phyloP scores from a whole-genome alignment of 2,113 vertebrate genomes.

The Caloenas nicobarica region DNA sequence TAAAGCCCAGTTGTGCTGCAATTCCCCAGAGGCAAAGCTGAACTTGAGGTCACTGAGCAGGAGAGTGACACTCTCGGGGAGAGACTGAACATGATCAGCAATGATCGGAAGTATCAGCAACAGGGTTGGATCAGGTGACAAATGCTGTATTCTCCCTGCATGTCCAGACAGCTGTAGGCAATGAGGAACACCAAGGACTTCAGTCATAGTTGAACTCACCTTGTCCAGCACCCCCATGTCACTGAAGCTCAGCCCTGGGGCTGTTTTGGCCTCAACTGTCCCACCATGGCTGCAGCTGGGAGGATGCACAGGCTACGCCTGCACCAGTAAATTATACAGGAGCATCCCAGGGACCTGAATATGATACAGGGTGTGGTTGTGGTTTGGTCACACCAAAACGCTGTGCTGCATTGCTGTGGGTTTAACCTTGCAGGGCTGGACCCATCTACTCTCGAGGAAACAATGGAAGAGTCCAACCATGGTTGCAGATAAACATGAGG shows the following conservation, averaged over 20 bases:
- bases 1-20: conserved; percentile 7
- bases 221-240: background rate
- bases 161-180: background rate
- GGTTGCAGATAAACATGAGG: background rate
- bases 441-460: background rate
- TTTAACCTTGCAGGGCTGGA: background rate
- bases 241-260: background rate
- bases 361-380: background rate
- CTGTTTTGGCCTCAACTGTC: background rate
- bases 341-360: background rate
- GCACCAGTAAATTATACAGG: background rate
- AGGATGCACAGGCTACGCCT: background rate
- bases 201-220: background rate
- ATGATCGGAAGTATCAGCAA: background rate
- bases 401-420: background rate
- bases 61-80: background rate
- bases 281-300: background rate
- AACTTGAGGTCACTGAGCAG: background rate
- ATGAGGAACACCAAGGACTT: background rate
- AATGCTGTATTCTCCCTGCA: background rate
- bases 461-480: background rate
- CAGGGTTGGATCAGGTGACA: background rate
- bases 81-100: background rate
- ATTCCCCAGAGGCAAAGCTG: background rate
- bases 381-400: background rate